Base-by-base conservation (phyloP, 2,113 vertebrate genomes). In the Camelus bactrianus region DNA sequence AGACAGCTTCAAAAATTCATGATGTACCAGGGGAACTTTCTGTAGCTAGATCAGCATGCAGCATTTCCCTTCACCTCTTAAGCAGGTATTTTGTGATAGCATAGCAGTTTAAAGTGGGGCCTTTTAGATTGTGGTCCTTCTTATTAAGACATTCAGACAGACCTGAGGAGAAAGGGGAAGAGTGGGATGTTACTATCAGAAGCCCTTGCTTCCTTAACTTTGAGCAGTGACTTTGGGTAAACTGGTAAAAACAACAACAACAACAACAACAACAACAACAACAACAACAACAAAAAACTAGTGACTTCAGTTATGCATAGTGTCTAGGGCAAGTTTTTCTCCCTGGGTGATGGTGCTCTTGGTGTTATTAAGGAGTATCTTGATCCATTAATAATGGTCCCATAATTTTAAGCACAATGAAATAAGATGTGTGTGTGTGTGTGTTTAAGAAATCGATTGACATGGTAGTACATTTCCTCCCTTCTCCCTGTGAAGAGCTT, bases 1-100 rank as follows among this genome's bases (percentile, higher is more conserved):
- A 98, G 95, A 97, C 65, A 76, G 81, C 95, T 98, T 98, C 94
- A 98, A 98, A 98, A 98, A 98, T 98, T 97, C 88, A 98, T 98
- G 97, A 98, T 95, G 95, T 95, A 58, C 89, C 75, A 97, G 92
- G 93, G 96, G 95, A 89, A 94, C 95, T 97, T 97, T 82, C 50
- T 98, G 89, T 86, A 97, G 91, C 93, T 85, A 91, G 84, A 89
- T 73, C 19, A 81, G 93, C 92, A 30, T 72, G 69, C 70, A 15
- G 38, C 35, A 60, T 81, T 95, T 82, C 62, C 76, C 69, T 93
- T 96, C 91, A 84, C 79, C 81, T 83, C 96, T 91, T 91, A n/a
- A 96, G 97, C 95, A 97, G 76, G 73, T n/a, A 2, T 92, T 94
- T 82, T 77, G 32, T 69, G 93, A 69, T 80, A 79, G 77, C 19